These are phyloP conservation scores for Ptychodera flava DNA, from an alignment of 35 echinoderm and acorn worm genomes.

Conservation along the genomic window DNA sequence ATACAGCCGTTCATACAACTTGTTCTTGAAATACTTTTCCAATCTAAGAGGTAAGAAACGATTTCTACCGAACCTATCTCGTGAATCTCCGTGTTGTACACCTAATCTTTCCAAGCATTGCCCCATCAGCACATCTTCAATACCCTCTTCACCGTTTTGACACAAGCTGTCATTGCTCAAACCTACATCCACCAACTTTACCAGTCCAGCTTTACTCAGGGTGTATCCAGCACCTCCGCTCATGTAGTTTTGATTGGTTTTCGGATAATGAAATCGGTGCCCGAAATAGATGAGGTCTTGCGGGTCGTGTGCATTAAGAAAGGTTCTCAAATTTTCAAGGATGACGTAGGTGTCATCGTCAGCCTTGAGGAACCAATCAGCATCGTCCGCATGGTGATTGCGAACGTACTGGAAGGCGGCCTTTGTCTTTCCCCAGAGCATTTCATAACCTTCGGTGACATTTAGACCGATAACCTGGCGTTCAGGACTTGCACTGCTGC, in stretches of 20 bases:
- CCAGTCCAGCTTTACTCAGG: slow-evolving; percentile 48
- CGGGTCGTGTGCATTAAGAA: slow-evolving; percentile 28
- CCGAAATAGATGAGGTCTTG: slow-evolving; percentile 40
- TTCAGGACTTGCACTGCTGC: not conserved
- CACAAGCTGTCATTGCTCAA: no score
- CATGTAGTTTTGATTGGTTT: slow-evolving; percentile 27
- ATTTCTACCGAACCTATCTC: slow-evolving; percentile 32
- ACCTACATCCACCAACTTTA: slow-evolving; percentile 22
- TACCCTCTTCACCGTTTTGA: not conserved
- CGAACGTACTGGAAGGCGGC: slow-evolving; percentile 50
- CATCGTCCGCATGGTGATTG: slow-evolving; percentile 23
- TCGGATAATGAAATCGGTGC: slow-evolving; percentile 7
- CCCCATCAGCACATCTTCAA: slow-evolving; percentile 40
- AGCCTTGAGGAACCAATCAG: no score
- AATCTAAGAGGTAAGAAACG: slow-evolving; percentile 36
- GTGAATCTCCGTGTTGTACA: slow-evolving; percentile 26
- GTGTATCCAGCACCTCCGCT: slow-evolving; percentile 75
- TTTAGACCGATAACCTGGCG: slow-evolving; percentile 35
- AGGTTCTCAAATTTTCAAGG: slow-evolving; percentile 56
- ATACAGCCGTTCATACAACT: no score
- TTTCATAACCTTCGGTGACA: slow-evolving; percentile 33
- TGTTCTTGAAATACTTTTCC: not conserved
- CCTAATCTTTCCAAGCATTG: slow-evolving; percentile 12
- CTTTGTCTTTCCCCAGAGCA: slow-evolving; percentile 63
- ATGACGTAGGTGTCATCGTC: slow-evolving; percentile 72